These are phyloP conservation scores for Orthonyx spaldingii DNA, from an alignment of 2,113 vertebrate species.

Conservation along the genomic window DNA sequence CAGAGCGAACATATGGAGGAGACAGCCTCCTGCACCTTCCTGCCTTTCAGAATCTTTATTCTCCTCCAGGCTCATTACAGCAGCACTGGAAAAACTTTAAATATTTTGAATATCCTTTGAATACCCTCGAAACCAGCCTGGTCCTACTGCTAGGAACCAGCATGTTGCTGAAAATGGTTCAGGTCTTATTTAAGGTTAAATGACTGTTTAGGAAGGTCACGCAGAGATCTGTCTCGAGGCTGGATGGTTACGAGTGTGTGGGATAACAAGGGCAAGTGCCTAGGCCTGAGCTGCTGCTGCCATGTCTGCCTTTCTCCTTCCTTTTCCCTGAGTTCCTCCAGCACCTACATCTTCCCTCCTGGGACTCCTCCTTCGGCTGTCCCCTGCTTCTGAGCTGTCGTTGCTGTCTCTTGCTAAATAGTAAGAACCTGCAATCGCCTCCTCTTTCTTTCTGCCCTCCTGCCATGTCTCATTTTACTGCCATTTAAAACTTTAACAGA, in stretches of 20 bases:
- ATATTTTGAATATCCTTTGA: background rate
- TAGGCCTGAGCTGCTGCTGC: background rate
- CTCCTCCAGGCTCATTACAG: background rate
- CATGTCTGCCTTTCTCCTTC: background rate
- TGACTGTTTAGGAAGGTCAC: background rate
- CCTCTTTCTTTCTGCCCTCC: background rate
- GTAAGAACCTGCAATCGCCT: background rate
- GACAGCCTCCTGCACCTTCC: background rate
- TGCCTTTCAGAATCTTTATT: background rate
- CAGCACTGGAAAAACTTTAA: background rate
- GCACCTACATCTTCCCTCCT: background rate
- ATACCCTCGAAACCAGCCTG: background rate
- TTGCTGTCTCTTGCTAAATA: background rate
- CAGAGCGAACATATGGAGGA: accelerated
- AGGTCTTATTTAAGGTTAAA: background rate
- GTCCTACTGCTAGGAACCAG: background rate
- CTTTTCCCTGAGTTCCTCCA: background rate
- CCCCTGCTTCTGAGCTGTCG: background rate
- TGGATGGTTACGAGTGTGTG: background rate
- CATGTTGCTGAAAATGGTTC: background rate
- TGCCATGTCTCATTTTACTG: background rate
- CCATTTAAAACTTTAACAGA: background rate
- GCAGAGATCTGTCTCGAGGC: background rate
- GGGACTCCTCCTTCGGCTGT: background rate
- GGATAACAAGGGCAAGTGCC: background rate